A percentile compares a stretch with the other conserved stretches of the same genome.
Evolutionary conservation across 2,797 vertebrate species (phyloP).

Genomic region (Pseudocheirus occidentalis): DNA sequence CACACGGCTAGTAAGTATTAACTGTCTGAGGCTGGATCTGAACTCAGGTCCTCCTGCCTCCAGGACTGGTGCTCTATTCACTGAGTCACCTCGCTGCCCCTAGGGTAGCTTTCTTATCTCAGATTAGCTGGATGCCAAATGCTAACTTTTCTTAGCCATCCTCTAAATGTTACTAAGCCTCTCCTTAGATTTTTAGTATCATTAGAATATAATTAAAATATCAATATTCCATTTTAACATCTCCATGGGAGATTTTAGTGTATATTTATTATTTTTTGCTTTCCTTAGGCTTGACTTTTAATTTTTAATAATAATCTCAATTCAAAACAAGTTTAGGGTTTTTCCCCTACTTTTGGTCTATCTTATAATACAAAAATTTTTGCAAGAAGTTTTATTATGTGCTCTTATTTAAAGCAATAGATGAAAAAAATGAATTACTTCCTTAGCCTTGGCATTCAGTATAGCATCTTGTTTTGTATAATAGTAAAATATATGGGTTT

Average conservation of each 20-base stretch:
- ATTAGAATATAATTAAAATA: slow-evolving; percentile 68
- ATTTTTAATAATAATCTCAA: slow-evolving; percentile 60
- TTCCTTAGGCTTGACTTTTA: slow-evolving; percentile 50
- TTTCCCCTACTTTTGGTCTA: slow-evolving; percentile 14
- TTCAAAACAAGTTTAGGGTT: slow-evolving; percentile 58
- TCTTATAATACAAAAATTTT: slow-evolving; percentile 31
- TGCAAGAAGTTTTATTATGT: slow-evolving; percentile 5
- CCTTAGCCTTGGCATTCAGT: neutral
- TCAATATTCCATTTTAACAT: slow-evolving; percentile 55
- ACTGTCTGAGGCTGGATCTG: too few species aligned
- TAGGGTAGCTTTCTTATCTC: slow-evolving; percentile 36
- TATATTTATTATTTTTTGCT: slow-evolving; percentile 54
- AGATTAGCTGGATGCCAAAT: slow-evolving; percentile 11
- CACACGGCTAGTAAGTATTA: too few species aligned
- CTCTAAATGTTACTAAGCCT: slow-evolving; percentile 51
- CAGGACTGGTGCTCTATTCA: too few species aligned
- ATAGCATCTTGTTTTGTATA: neutral
- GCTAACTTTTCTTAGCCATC: slow-evolving; percentile 47
- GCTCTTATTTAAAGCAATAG: slow-evolving; percentile 34
- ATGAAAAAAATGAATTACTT: neutral
- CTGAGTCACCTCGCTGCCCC: too few species aligned
- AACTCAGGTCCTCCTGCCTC: too few species aligned
- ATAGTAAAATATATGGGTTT: neutral
- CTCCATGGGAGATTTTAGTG: slow-evolving; percentile 44
- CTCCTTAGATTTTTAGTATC: slow-evolving; percentile 46